Conservation (phyloP, 1,140 invertebrate genomes). For the Lordiphosa stackelbergi region DNA sequence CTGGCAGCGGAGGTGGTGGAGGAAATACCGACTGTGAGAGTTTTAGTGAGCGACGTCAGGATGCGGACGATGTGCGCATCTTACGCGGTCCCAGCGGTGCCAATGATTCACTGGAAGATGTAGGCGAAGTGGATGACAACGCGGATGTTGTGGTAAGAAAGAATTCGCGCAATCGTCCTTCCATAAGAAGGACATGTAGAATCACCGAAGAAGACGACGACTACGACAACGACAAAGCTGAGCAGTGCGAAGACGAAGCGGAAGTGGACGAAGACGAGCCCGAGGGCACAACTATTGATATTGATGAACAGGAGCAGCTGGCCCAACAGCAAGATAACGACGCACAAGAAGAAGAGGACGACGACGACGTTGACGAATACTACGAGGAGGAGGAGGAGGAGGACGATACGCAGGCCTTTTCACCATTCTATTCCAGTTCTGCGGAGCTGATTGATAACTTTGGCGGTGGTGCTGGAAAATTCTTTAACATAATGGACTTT, state of each 20-base stretch:
- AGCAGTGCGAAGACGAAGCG: constrained; percentile 15
- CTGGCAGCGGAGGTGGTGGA: constrained; percentile 14
- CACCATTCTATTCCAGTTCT: constrained; percentile 63
- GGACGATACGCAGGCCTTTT: constrained; percentile 68
- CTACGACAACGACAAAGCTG: constrained; percentile 25
- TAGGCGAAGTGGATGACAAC: constrained; percentile 63
- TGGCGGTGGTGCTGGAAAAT: constrained; percentile 54
- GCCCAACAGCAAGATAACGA: constrained; percentile 32
- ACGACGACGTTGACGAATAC: constrained; percentile 64
- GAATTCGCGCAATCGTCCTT: constrained; percentile 57
- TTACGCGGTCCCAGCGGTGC: constrained; percentile 37
- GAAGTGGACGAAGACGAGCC: constrained; percentile 45
- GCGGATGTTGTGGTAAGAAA: constrained; percentile 62
- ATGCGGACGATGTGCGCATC: constrained; percentile 52
- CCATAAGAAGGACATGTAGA: constrained; percentile 65
- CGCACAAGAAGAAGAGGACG: constrained; percentile 36
- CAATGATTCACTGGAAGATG: constrained; percentile 64
- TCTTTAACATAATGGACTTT: constrained; percentile 65
- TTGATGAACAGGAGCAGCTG: constrained; percentile 50
- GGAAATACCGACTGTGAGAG: constrained; percentile 59
- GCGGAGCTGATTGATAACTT: constrained; percentile 66
- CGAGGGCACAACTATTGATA: constrained; percentile 48
- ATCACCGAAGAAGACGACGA: constrained; percentile 64
- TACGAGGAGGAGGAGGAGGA: constrained; percentile 66
- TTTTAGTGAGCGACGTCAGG: constrained; percentile 52